These are phyloP conservation scores for Festucalex cinctus DNA, from an alignment of 2,113 vertebrate species.

Conservation along the genomic window DNA sequence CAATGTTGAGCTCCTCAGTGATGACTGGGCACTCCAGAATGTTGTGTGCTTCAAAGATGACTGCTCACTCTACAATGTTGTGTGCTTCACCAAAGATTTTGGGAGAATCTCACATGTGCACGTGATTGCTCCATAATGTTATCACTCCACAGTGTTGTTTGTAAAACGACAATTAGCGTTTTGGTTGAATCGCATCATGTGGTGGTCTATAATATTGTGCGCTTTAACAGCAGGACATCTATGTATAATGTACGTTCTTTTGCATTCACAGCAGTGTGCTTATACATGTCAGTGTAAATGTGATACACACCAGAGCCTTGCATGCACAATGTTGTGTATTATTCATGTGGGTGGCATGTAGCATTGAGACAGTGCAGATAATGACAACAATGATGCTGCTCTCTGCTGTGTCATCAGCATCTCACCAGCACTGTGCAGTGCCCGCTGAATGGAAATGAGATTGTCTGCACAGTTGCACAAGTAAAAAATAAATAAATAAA, in stretches of 20 bases:
- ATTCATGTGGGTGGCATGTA: conserved; percentile 50
- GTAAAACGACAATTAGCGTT: too few species aligned
- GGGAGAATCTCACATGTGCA: neutral
- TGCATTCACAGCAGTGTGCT: neutral
- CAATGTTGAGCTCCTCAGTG: too few species aligned
- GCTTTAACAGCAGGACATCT: too few species aligned
- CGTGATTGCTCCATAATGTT: too few species aligned
- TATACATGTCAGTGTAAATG: conserved; percentile 47
- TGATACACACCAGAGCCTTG: conserved; percentile 51
- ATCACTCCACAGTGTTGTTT: too few species aligned
- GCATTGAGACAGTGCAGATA: conserved; percentile 32
- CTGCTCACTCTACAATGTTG: neutral
- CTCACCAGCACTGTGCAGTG: neutral
- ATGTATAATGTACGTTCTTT: neutral
- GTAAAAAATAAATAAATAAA: neutral
- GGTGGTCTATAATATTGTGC: too few species aligned
- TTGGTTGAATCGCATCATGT: too few species aligned
- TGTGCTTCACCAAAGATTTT: too few species aligned
- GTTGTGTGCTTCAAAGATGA: neutral
- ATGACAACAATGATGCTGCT: conserved; percentile 13
- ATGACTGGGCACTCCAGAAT: neutral
- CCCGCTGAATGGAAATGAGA: neutral
- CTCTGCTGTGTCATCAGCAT: conserved; percentile 27
- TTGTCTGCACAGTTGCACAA: too few species aligned
- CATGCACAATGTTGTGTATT: conserved; percentile 41